A percentile compares a stretch with the other conserved stretches of the same genome.
These are phyloP conservation scores for Drosophila picticornis DNA, from an alignment of 2,888 invertebrate species.

Conservation along the genomic window DNA sequence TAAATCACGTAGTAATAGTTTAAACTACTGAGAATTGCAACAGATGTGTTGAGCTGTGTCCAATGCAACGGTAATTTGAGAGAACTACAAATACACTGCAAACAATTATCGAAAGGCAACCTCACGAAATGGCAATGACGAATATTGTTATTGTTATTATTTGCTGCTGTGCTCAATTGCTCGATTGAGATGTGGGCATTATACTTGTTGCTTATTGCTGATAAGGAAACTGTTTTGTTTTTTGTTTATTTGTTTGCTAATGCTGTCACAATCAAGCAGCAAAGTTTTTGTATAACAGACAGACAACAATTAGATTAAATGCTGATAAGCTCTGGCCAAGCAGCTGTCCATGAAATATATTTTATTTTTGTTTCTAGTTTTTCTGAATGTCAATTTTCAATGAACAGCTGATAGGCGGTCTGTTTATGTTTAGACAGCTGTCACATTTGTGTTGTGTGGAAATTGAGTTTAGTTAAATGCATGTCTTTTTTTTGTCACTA, in stretches of 20 bases:
- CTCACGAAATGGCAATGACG: conserved; percentile 12
- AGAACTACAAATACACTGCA: neutral
- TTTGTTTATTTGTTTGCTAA: conserved; percentile 13
- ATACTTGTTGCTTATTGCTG: conserved; percentile 57
- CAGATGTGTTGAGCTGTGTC: conserved; percentile 34
- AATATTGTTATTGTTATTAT: neutral
- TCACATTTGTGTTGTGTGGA: neutral
- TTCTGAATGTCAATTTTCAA: neutral
- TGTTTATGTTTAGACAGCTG: neutral
- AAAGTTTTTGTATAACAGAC: neutral
- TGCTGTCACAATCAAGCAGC: conserved; percentile 7
- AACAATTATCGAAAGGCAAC: conserved; percentile 14
- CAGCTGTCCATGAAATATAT: conserved; percentile 7
- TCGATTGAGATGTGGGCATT: conserved; percentile 4
- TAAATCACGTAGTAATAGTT: conserved; percentile 50
- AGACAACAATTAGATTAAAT: conserved; percentile 18
- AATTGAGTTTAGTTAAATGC: neutral
- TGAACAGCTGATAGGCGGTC: neutral
- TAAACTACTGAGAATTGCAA: conserved; percentile 47
- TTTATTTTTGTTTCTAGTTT: neutral
- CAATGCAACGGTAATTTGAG: conserved; percentile 23
- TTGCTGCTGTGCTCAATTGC: conserved; percentile 14
- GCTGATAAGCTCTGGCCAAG: conserved; percentile 22
- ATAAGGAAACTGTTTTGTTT: conserved; percentile 44
- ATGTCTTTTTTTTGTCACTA: neutral